phyloP scores from a whole-genome alignment of 1,140 invertebrate genomes.

The Sitodiplosis mosellana region DNA sequence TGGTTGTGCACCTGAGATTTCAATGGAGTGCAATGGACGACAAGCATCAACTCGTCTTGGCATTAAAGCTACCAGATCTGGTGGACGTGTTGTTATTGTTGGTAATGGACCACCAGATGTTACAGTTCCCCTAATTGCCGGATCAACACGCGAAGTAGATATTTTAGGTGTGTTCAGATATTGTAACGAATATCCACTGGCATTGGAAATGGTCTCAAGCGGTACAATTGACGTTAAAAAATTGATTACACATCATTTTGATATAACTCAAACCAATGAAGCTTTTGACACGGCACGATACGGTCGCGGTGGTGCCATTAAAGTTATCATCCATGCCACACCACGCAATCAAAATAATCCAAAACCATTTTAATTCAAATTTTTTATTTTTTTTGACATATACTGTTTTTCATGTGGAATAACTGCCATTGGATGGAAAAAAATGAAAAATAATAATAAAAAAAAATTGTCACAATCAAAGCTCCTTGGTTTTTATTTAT shows the following conservation, averaged over 20 bases:
- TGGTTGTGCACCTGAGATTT: constrained; percentile 46
- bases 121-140: constrained; percentile 55
- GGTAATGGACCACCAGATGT: constrained; percentile 59
- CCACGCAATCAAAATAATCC: constrained; percentile 31
- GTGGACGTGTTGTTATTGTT: not conserved
- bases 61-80: constrained; percentile 28
- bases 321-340: constrained; percentile 76
- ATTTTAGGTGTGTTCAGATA: constrained; percentile 78
- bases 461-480: too few species aligned
- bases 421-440: too few species aligned
- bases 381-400: too few species aligned
- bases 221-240: constrained; percentile 66
- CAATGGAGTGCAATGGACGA: constrained; percentile 70
- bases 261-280: constrained; percentile 56
- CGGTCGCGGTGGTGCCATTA: constrained; percentile 46
- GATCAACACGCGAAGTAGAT: constrained; percentile 62
- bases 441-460: too few species aligned
- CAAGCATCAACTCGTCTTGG: constrained; percentile 51
- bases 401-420: too few species aligned
- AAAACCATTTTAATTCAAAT: not conserved
- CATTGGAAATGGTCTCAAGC: constrained; percentile 58
- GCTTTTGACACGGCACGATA: constrained; percentile 65
- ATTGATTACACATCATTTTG: constrained; percentile 72
- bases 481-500: too few species aligned
- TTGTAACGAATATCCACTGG: constrained; percentile 67